Evolutionary conservation across 2,797 vertebrate species (phyloP).

Genomic region (Notolepis coatsorum): DNA sequence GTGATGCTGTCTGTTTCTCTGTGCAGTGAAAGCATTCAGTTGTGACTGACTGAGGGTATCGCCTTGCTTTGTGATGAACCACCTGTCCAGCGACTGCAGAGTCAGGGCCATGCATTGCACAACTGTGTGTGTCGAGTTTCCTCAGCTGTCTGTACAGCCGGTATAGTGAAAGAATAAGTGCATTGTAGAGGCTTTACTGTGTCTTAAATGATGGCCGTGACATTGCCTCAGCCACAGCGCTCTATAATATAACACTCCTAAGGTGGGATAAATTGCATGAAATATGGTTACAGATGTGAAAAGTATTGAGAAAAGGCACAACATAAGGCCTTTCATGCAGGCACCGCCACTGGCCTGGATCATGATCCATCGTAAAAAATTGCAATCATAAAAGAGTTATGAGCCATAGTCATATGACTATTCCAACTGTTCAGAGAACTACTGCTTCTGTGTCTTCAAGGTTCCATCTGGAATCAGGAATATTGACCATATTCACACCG

Average conservation of each 20-base stretch:
- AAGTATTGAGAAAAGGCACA: no score
- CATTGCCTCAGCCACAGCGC: not conserved
- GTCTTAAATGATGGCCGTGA: constrained; percentile 9
- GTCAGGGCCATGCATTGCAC: constrained; percentile 10
- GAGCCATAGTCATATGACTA: no score
- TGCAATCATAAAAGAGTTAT: no score
- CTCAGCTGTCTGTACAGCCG: constrained; percentile 23
- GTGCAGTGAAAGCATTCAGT: constrained; percentile 50
- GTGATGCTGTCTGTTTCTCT: constrained; percentile 70
- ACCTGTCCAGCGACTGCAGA: constrained; percentile 14
- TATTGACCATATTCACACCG: no score
- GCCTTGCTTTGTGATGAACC: constrained; percentile 16
- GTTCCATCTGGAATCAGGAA: no score
- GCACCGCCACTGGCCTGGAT: no score
- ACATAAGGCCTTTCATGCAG: no score
- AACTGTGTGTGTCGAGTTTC: constrained; percentile 28
- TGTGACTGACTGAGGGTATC: constrained; percentile 14
- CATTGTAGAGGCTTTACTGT: not conserved
- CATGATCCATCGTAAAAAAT: no score
- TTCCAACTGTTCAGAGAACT: no score
- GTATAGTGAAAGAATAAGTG: constrained; percentile 25
- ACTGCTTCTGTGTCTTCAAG: no score
- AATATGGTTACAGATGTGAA: no score
- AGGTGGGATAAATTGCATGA: not conserved
- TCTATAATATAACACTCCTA: not conserved